These are phyloP conservation scores for Ostrea denselamellosa DNA, from an alignment of 1,140 invertebrate genomes.

Conservation along the genomic window DNA sequence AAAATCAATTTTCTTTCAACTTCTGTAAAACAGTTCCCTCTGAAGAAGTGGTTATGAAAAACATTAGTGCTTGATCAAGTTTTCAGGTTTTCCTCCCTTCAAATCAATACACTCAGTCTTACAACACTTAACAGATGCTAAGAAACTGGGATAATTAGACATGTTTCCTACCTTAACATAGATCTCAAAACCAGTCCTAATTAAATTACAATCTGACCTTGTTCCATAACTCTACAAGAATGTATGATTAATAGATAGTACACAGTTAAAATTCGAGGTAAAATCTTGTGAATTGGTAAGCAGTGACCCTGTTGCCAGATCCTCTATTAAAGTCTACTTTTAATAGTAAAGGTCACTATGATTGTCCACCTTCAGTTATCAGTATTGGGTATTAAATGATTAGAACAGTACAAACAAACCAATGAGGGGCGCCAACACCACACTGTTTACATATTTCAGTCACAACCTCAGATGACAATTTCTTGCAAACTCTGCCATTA, in stretches of 20 bases:
- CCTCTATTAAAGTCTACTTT: background rate
- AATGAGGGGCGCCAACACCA: background rate
- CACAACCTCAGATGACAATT: background rate
- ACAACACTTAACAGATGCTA: conserved; percentile 23
- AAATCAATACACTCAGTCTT: conserved; percentile 6
- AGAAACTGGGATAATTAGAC: conserved; percentile 18
- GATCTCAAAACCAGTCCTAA: conserved; percentile 19
- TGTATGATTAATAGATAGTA: background rate
- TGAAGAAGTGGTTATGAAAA: conserved; percentile 24
- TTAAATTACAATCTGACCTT: conserved; percentile 34
- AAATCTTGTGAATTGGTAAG: background rate
- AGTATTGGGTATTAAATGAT: conserved; percentile 36
- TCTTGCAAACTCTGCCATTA: background rate
- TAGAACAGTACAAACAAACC: conserved; percentile 21
- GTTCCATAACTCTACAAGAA: background rate
- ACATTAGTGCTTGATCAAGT: conserved; percentile 15
- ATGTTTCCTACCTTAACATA: conserved; percentile 12
- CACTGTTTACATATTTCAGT: background rate
- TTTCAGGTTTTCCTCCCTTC: background rate
- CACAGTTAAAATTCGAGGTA: background rate
- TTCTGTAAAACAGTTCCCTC: conserved; percentile 19
- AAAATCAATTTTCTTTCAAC: conserved; percentile 30
- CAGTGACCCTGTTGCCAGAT: background rate
- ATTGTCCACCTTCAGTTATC: conserved; percentile 19
- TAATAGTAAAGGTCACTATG: conserved; percentile 20